A percentile compares a stretch with the other conserved stretches of the same genome.
phyloP scores from a whole-genome alignment of 1,140 invertebrate genomes.

The Melanaphis sacchari region DNA sequence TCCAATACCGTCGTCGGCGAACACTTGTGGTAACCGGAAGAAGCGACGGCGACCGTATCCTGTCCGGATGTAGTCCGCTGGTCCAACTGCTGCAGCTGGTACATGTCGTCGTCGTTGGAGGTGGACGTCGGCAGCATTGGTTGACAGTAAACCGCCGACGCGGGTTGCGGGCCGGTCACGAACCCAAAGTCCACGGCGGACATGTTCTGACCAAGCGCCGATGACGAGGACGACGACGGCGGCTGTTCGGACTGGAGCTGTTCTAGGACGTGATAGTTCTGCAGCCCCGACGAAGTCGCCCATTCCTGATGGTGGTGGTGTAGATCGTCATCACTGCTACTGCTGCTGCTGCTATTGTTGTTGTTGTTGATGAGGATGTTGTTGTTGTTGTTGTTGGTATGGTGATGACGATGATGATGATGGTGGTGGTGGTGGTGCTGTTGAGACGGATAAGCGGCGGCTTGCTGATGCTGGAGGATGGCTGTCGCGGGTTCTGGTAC shows the following conservation, averaged over 20 bases:
- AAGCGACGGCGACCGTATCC: conserved; percentile 59
- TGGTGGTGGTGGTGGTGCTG: not conserved
- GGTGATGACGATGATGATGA: not conserved
- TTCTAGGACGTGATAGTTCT: not conserved
- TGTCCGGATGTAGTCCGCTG: conserved; percentile 65
- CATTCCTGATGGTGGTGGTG: not conserved
- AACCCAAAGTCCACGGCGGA: not conserved
- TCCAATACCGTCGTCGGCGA: conserved; percentile 76
- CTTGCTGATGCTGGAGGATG: not conserved
- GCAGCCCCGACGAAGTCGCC: not conserved
- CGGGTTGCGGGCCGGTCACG: conserved; percentile 65
- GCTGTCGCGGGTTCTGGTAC: not conserved
- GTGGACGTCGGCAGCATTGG: not conserved
- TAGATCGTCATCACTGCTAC: not conserved
- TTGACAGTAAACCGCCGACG: conserved; percentile 61
- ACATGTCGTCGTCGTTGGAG: conserved; percentile 73
- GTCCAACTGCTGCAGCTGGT: conserved; percentile 67
- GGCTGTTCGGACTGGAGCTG: not conserved
- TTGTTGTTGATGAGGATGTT: not conserved
- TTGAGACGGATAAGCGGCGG: not conserved
- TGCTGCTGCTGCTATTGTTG: not conserved
- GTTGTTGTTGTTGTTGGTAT: not conserved
- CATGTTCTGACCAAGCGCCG: not conserved
- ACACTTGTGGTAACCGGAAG: conserved; percentile 63
- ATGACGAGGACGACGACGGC: not conserved